Evolutionary conservation across 2,797 vertebrate species (phyloP).

Genomic region (Sebastes oblongus): DNA sequence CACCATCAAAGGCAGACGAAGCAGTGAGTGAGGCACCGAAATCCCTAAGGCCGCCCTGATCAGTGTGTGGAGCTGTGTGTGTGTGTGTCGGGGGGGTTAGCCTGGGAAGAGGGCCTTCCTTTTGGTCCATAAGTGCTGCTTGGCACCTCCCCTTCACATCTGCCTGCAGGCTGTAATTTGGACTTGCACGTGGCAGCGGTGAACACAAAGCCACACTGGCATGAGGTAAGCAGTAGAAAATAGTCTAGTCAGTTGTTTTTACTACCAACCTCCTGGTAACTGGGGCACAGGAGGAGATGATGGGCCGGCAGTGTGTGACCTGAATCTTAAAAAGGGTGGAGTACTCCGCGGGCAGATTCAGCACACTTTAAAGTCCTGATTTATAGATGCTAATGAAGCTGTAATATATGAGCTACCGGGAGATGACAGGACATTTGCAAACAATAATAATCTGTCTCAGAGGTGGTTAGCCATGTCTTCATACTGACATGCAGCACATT

Average conservation of each 20-base stretch:
- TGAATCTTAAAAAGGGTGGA: conserved; percentile 59
- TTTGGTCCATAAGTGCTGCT: conserved; percentile 48
- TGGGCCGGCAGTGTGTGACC: conserved; percentile 54
- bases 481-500: neutral
- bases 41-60: conserved; percentile 41
- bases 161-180: conserved; percentile 81
- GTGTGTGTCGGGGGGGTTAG: conserved; percentile 12
- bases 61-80: neutral
- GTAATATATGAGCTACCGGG: conserved; percentile 42
- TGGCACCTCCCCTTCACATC: conserved; percentile 72
- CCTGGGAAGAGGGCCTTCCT: conserved; percentile 31
- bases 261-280: conserved; percentile 54
- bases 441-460: conserved; percentile 33
- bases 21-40: conserved; percentile 21
- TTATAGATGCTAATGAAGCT: conserved; percentile 60
- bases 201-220: conserved; percentile 76
- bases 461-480: neutral
- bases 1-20: conserved; percentile 58
- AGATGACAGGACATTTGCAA: conserved; percentile 32
- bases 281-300: conserved; percentile 43
- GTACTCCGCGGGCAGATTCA: conserved; percentile 30
- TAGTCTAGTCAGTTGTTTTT: conserved; percentile 69
- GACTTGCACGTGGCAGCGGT: conserved; percentile 77
- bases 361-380: conserved; percentile 46
- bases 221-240: conserved; percentile 81